Percentiles rank a stretch among this genome's conserved stretches.
Evolutionary conservation across 1,140 invertebrate genomes (phyloP).

Genomic region (Drosophila rhopaloa): DNA sequence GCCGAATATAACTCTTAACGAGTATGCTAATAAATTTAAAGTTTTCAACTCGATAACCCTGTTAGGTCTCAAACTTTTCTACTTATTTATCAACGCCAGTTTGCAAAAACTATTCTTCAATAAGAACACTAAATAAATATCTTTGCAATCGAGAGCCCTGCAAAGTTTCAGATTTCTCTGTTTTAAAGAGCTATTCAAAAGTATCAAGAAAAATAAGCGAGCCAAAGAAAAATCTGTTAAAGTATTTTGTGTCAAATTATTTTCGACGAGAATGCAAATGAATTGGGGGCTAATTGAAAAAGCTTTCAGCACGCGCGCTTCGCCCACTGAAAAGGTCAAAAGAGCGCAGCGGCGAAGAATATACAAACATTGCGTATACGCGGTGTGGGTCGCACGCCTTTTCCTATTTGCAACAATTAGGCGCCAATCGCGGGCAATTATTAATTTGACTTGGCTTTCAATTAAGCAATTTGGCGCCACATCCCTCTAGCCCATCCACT

Average conservation of each 20-base stretch:
- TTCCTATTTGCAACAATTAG: slow-evolving; percentile 79
- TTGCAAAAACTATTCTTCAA: too few species aligned
- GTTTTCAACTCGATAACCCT: too few species aligned
- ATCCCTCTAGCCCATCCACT: slow-evolving; percentile 3
- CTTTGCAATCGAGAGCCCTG: slow-evolving; percentile 4
- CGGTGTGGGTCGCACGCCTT: slow-evolving; percentile 48
- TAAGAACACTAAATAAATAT: not conserved
- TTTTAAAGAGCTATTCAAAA: not conserved
- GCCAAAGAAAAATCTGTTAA: slow-evolving; percentile 12
- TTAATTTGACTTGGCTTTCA: slow-evolving; percentile 78
- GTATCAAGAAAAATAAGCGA: slow-evolving; percentile 2
- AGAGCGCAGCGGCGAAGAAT: slow-evolving; percentile 10
- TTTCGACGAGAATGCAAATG: slow-evolving; percentile 63
- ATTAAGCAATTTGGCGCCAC: slow-evolving; percentile 68
- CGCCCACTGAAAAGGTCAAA: slow-evolving; percentile 44
- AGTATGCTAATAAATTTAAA: too few species aligned
- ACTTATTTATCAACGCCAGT: too few species aligned
- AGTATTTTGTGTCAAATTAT: slow-evolving; percentile 33
- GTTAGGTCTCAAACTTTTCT: too few species aligned
- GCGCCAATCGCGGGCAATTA: slow-evolving; percentile 73
- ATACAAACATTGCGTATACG: slow-evolving; percentile 71
- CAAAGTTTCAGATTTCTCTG: not conserved
- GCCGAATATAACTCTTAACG: too few species aligned
- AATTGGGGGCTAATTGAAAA: slow-evolving; percentile 75
- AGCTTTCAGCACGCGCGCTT: slow-evolving; percentile 56